Evolutionary conservation across 2,797 vertebrate genomes (phyloP), one percentile per base, ranked within the genome.

Genomic region (Echiichthys vipera): DNA sequence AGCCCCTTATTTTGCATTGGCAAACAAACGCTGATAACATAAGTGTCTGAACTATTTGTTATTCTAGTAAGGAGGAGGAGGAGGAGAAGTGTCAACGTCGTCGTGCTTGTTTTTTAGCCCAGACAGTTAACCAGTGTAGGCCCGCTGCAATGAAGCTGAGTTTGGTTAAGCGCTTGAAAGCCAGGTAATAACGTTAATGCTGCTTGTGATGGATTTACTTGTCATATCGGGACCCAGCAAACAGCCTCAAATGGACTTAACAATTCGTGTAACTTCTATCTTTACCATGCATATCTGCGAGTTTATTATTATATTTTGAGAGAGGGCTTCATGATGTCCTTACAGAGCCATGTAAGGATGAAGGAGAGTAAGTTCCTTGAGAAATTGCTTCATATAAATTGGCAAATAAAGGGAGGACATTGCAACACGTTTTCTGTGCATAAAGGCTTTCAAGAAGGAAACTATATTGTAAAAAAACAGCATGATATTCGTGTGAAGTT

Each of bases 81-180:
- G 25, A 18, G 1, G 3, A 2, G 29, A 24, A 18, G 22, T 12
- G 50, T 55, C 43, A 32, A 50, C 68, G 43, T 43, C 20, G 55
- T 55, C 74, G 68, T 55, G 80, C 62, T 74, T 84, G 72, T 76
- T 71, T 70, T 36, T 73, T 75, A 84, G 67, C 56, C n/a, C 67
- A 9, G n/a, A 58, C 39, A 50, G 54, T 75, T 30, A 30, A 65
- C 32, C 39, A n/a, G 78, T 24, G 39, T 37, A 83, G 91, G 91
- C 90, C 91, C 57, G 77, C 49, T 82, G 80, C n/a, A 78, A 49
- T 79, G 77, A 78, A 79, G 77, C 76, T 67, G 63, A 87, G 58
- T 73, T 65, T 77, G 32, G 74, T 69, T 85, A 74, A 65, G 70
- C 67, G 57, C 73, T 49, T 58, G 36, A 71, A n/a, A 74, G 32